Evolutionary conservation across 1,140 invertebrate species (phyloP), one percentile per base, ranked within the genome.

Genomic region (Oreohelix idahoensis): DNA sequence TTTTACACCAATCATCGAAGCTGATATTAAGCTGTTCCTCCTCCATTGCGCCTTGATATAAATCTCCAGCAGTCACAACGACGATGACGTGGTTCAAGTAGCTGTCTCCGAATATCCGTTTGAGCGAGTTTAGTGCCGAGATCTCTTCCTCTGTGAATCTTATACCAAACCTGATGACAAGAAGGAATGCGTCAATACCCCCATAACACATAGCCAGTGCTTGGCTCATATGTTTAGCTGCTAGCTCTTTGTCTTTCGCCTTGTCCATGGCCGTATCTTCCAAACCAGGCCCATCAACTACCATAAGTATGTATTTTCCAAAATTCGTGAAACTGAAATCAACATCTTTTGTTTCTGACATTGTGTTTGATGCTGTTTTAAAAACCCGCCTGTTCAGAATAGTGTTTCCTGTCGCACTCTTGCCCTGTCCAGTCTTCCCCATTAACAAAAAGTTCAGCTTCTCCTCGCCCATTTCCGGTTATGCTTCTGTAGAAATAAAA

Each of bases 381-480:
- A 73, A 73, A 5, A 26, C 38, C 11, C 8, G 10, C 20, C 39
- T 73, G 17, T 29, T 26, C 2, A 73, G 71, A 4, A 73, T 10
- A n/a, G 36, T 39, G 23, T 73, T 73, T 23, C 71, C 71, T 10
- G 71, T 73, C 17, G 38, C 26, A 29, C 71, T 73, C 20, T 73
- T 73, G 23, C 71, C 71, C 1, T 29, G 15, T n/a, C 71, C 71
- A 29, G 71, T 73, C n/a, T 73, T 73, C 15, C 71, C 71, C 15
- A 73, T 45, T 26, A 73, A 32, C 71, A 73, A 66, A 32, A 66
- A 32, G n/a, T 66, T 35, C 29, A 66, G 63, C 32, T 29, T n/a
- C 4, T 10, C 32, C 8, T 45, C 42, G 5, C 15, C 42, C 42
- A 45, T 45, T 15, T n/a, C n/a, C n/a, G 5, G 42, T 8, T 45